phyloP scores from a whole-genome alignment of 1,140 invertebrate species.

The Cataglyphis hispanica region DNA sequence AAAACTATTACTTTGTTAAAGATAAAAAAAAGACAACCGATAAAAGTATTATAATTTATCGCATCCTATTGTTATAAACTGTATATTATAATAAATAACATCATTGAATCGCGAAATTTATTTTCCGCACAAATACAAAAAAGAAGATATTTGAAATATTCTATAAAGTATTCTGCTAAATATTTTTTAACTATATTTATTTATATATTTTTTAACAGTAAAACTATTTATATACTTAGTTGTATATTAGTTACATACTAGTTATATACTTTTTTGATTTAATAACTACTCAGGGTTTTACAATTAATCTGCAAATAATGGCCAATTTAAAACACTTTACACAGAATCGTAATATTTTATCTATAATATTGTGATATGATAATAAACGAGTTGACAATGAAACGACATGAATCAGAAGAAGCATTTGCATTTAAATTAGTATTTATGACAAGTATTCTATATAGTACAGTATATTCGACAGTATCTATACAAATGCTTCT shows the following conservation, averaged over 20 bases:
- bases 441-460: conserved; percentile 13
- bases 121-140: background rate
- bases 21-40: conserved; percentile 6
- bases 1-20: background rate
- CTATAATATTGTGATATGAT: conserved; percentile 50
- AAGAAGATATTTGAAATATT: background rate
- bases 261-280: conserved; percentile 37
- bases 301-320: conserved; percentile 40
- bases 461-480: background rate
- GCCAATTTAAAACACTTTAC: conserved; percentile 39
- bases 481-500: background rate
- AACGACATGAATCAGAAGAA: conserved; percentile 15
- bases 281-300: conserved; percentile 52
- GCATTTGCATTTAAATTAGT: background rate
- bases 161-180: background rate
- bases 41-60: background rate
- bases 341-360: conserved; percentile 47
- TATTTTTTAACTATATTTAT: background rate
- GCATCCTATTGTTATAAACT: background rate
- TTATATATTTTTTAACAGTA: conserved; percentile 9
- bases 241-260: too few species aligned
- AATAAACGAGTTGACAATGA: conserved; percentile 5
- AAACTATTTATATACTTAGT: background rate
- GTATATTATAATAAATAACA: conserved; percentile 3
- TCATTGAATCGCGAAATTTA: conserved; percentile 8